Evolutionary conservation across 2,888 invertebrate species (phyloP).

Genomic region (Apodemia hepburni): DNA sequence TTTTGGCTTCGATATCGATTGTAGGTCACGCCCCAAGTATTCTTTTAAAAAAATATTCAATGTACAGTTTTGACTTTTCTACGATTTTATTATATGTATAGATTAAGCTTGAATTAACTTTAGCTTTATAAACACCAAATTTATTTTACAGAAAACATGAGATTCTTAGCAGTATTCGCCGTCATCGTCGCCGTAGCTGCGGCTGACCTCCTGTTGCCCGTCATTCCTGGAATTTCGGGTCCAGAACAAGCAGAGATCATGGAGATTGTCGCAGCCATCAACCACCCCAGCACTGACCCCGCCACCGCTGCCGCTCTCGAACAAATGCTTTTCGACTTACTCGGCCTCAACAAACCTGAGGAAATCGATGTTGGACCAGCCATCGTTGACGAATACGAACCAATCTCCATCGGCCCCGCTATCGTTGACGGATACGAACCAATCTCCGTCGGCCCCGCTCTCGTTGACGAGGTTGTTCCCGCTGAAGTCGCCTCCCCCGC

Average conservation of each 20-base stretch:
- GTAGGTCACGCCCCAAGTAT: too few relatives aligned
- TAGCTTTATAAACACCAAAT: too few relatives aligned
- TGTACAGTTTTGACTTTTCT: too few relatives aligned
- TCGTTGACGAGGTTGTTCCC: conserved; percentile 19
- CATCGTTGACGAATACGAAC: conserved; percentile 28
- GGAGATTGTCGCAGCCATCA: conserved; percentile 49
- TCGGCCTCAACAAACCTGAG: conserved; percentile 33
- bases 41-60: too few relatives aligned
- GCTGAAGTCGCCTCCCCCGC: conserved; percentile 17
- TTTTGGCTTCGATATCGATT: too few relatives aligned
- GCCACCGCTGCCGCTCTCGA: conserved; percentile 40
- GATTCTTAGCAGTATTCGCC: conserved; percentile 53
- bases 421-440: conserved; percentile 28
- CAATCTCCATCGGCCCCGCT: conserved; percentile 29
- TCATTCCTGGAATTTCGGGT: conserved; percentile 35
- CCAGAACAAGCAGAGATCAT: conserved; percentile 37
- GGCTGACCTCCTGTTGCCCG: conserved; percentile 28
- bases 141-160: conserved; percentile 41
- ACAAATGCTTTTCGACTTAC: conserved; percentile 34
- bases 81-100: too few relatives aligned
- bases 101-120: too few relatives aligned
- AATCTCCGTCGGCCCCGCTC: conserved; percentile 24
- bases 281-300: conserved; percentile 42
- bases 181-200: conserved; percentile 41
- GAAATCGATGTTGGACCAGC: conserved; percentile 24